Base-by-base conservation (phyloP, 1,140 invertebrate genomes). In the Drosophila orosa region DNA sequence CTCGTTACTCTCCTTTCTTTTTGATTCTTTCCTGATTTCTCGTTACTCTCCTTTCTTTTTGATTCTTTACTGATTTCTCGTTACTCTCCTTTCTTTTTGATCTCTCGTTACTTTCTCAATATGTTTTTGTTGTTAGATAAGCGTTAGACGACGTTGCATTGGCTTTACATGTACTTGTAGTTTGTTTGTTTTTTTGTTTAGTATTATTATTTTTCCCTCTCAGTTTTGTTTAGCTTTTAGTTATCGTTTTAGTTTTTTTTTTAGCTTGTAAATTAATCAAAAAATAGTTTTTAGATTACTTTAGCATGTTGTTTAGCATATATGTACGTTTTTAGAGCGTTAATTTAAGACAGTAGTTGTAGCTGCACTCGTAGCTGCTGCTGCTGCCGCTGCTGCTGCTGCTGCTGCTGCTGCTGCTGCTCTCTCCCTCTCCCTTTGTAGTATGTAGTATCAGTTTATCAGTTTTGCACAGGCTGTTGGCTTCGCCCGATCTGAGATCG, bases 201-300 rank as follows among this genome's bases (percentile, higher is more conserved):
- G n/a, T n/a, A n/a, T n/a, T n/a, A 31, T 27, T 52, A 35, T n/a
- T 61, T 52, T 15, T 45, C 42, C 47, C 47, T 29, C 27, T 48
- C 5, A 42, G 5, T 5, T 12, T 19, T 12, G 40, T 19, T 9
- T 39, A 24, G 17, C 7, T 56, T 25, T 33, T 31, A 33, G 27
- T 24, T 67, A 33, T 29, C 45, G 57, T 40, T 54, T 52, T 42
- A 60, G 56, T 54, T 59, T 71, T 54, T 48, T 40, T 19, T 42
- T 39, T 33, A 31, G 39, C 31, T 78, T 80, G 81, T 85, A 87
- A 82, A 85, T 82, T 67, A 67, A 78, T 82, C 61, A 72, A 87
- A 86, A 81, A 78, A 82, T 76, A 69, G 50, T 69, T 68, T 69
- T 19, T 56, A 68, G 48, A 56, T 56, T 69, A 68, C 67, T 69